A percentile compares a stretch with the other conserved stretches of the same genome.
These are phyloP conservation scores for Rhodinocichla rosea DNA, from an alignment of 2,113 vertebrate genomes.

Conservation along the genomic window DNA sequence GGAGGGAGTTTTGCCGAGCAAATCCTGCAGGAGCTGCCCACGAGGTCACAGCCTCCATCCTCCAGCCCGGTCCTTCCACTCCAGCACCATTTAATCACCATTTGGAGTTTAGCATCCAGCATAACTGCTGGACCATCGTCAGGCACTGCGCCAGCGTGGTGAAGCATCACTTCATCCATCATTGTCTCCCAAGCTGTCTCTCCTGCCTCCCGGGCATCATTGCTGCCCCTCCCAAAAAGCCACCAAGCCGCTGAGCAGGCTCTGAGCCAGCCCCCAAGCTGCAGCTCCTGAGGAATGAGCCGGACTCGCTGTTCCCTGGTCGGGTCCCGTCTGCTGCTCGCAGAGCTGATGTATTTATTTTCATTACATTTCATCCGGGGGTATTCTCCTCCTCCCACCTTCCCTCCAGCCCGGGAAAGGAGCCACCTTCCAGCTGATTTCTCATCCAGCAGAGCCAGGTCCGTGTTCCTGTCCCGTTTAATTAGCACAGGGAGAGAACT, in stretches of 20 bases:
- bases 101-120: conserved; percentile 2
- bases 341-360: conserved; percentile 35
- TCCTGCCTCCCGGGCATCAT: not conserved
- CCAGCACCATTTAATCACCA: not conserved
- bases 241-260: not conserved
- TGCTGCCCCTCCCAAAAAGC: not conserved
- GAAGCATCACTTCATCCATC: conserved; percentile 47
- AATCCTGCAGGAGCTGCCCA: not conserved
- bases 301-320: not conserved
- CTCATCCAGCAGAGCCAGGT: not conserved
- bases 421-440: conserved; percentile 52
- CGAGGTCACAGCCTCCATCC: not conserved
- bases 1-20: not conserved
- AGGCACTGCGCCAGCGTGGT: not conserved
- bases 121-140: fast-evolving
- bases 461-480: conserved; percentile 49
- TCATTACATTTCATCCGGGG: conserved; percentile 31
- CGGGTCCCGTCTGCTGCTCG: not conserved
- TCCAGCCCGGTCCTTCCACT: not conserved
- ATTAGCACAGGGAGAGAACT: conserved; percentile 14
- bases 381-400: not conserved
- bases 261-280: not conserved
- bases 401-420: not conserved
- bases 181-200: conserved; percentile 20
- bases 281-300: not conserved